Evolutionary conservation across 1,140 invertebrate genomes (phyloP).

Genomic region (Drosophila guanche): DNA sequence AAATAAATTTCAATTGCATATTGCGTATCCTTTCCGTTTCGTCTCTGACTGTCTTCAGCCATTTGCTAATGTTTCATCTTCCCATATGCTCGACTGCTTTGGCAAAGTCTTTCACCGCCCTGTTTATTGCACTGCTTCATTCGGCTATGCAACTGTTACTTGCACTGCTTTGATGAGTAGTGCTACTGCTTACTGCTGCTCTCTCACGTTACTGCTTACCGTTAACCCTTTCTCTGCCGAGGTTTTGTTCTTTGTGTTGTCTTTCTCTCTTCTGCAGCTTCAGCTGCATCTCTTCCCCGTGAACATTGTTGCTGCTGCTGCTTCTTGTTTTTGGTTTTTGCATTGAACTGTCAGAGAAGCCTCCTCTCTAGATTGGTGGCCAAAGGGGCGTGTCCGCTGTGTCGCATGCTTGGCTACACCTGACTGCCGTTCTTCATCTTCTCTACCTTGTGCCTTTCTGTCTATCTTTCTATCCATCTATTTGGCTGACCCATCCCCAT

Average conservation of each 20-base stretch:
- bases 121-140: too few relatives aligned
- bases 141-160: too few relatives aligned
- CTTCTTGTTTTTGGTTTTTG: slow-evolving; percentile 9
- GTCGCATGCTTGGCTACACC: slow-evolving; percentile 67
- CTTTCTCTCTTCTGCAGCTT: neutral
- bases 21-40: slow-evolving; percentile 29
- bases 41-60: too few relatives aligned
- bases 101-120: too few relatives aligned
- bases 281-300: too few relatives aligned
- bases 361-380: neutral
- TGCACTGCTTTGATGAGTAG: too few relatives aligned
- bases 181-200: neutral
- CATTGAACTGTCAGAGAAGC: slow-evolving; percentile 65
- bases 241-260: too few relatives aligned
- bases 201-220: too few relatives aligned
- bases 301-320: neutral
- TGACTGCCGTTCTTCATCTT: slow-evolving; percentile 59
- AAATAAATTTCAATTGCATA: slow-evolving; percentile 47
- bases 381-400: slow-evolving; percentile 34
- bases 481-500: neutral
- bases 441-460: slow-evolving; percentile 28
- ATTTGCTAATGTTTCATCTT: too few relatives aligned
- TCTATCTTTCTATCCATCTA: neutral
- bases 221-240: slow-evolving; percentile 25
- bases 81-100: too few relatives aligned